Conservation (phyloP, 1,140 invertebrate species). For the Drosophila busckii region DNA sequence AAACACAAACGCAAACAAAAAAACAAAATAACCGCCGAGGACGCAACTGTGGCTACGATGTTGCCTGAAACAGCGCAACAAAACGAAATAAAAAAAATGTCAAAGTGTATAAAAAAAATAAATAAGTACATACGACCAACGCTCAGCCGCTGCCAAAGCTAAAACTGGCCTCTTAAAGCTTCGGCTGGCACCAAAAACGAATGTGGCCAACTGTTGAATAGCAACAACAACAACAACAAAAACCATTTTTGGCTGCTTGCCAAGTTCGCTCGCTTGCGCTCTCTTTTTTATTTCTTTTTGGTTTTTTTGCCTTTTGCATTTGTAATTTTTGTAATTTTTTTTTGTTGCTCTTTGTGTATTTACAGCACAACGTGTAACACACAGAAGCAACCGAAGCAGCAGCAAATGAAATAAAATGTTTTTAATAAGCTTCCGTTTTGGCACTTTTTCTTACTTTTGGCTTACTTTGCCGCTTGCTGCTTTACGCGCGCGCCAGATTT, state of each 20-base stretch:
- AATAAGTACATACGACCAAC: no score
- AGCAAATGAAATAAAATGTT: conserved; percentile 33
- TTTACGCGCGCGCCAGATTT: no score
- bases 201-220: conserved; percentile 66
- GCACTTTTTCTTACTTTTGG: no score
- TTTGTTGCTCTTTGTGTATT: conserved; percentile 47
- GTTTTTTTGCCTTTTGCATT: background rate
- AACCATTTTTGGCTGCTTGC: conserved; percentile 29
- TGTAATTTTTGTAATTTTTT: background rate
- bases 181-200: conserved; percentile 35
- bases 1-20: conserved; percentile 71
- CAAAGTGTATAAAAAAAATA: no score
- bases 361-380: conserved; percentile 9
- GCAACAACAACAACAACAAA: conserved; percentile 23
- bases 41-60: conserved; percentile 52
- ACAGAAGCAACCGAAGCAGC: background rate
- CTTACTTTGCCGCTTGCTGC: no score
- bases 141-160: no score
- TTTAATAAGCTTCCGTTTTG: conserved; percentile 34
- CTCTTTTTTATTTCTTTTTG: background rate
- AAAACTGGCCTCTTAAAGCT: no score
- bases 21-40: conserved; percentile 46
- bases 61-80: conserved; percentile 39
- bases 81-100: no score
- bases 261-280: no score